Conservation (phyloP, 2,113 vertebrate species). For the Vulpes ferrilata region DNA sequence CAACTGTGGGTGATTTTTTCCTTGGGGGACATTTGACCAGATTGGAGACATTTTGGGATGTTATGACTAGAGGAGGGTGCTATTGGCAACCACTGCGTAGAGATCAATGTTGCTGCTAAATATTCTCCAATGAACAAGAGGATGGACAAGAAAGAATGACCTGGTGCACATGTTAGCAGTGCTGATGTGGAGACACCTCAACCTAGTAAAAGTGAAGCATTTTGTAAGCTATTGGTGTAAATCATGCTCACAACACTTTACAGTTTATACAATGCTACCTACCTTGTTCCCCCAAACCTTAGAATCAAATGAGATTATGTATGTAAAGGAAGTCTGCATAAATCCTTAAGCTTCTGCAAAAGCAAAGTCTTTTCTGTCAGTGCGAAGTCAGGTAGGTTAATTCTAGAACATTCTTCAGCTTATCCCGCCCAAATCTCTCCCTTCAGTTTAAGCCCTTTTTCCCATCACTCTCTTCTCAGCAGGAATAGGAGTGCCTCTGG, state of each 20-base stretch:
- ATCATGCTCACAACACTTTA: neutral
- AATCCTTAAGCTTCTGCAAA: neutral
- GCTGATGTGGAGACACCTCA: neutral
- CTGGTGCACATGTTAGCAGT: too few species aligned
- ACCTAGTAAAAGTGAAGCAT: neutral
- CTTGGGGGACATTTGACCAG: neutral
- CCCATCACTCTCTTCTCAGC: constrained; percentile 30
- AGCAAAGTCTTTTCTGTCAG: neutral
- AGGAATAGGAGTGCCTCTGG: constrained; percentile 50
- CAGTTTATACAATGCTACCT: neutral
- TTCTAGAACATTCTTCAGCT: constrained; percentile 33
- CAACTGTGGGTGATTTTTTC: too few species aligned
- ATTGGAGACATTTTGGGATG: neutral
- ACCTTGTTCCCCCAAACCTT: neutral
- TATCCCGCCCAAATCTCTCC: neutral
- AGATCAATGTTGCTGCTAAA: neutral
- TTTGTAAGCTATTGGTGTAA: neutral
- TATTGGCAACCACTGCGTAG: neutral
- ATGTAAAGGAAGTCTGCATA: neutral
- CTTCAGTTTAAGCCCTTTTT: constrained; percentile 10
- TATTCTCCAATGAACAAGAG: neutral
- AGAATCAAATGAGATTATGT: neutral
- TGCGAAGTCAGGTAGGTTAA: neutral
- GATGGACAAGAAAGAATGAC: neutral
- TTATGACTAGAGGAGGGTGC: neutral